These are phyloP conservation scores for Coenonympha glycerion DNA, from an alignment of 2,888 invertebrate genomes.

Conservation along the genomic window DNA sequence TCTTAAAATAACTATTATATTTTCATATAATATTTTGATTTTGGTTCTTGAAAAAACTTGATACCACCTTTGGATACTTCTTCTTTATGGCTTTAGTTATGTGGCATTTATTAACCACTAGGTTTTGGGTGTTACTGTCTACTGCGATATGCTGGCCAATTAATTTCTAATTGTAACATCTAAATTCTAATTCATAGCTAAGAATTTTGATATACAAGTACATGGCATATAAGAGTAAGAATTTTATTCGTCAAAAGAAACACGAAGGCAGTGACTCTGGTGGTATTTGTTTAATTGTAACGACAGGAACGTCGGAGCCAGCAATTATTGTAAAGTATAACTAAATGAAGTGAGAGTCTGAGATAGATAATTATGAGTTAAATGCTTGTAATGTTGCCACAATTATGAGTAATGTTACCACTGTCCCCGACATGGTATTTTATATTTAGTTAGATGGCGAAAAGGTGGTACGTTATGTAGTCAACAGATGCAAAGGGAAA, in stretches of 20 bases:
- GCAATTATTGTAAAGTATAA: constrained; percentile 31
- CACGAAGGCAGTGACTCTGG: constrained; percentile 21
- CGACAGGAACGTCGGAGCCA: constrained; percentile 26
- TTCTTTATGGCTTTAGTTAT: too few species aligned
- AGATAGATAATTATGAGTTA: constrained; percentile 28
- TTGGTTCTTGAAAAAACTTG: too few species aligned
- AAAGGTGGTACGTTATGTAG: background rate
- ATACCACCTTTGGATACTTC: too few species aligned
- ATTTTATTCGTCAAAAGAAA: constrained; percentile 19
- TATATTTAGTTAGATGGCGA: constrained; percentile 5
- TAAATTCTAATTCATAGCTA: too few species aligned
- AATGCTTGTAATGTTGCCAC: constrained; percentile 29
- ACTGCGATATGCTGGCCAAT: background rate
- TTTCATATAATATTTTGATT: too few species aligned
- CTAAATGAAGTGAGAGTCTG: constrained; percentile 29
- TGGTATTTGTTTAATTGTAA: constrained; percentile 31
- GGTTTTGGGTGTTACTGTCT: too few species aligned
- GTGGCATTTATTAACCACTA: too few species aligned
- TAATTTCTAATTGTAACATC: too few species aligned
- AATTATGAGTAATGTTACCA: constrained; percentile 27
- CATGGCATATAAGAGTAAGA: background rate
- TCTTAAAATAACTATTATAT: too few species aligned
- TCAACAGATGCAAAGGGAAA: background rate
- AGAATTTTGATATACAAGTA: background rate
- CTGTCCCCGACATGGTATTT: constrained; percentile 13